These are phyloP conservation scores for Melanerpes aurifrons DNA, from an alignment of 2,113 vertebrate species.

Conservation along the genomic window DNA sequence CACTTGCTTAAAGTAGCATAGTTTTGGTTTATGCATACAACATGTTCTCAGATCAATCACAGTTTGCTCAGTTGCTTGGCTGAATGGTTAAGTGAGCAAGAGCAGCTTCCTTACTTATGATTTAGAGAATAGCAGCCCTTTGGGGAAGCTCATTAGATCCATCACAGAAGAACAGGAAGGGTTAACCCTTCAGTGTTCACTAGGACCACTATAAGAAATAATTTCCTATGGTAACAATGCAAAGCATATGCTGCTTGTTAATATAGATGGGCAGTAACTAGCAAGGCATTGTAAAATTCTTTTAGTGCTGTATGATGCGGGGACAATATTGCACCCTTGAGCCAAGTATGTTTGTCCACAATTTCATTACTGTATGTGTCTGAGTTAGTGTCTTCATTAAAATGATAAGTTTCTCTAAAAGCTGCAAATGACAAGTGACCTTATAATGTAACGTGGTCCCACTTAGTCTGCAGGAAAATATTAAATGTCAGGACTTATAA, in stretches of 20 bases:
- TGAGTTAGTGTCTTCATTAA: slow-evolving; percentile 73
- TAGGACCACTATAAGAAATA: not conserved
- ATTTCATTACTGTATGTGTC: slow-evolving; percentile 35
- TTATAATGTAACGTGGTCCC: slow-evolving; percentile 70
- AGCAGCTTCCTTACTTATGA: not conserved
- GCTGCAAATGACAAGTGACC: slow-evolving; percentile 73
- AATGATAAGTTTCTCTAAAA: slow-evolving; percentile 69
- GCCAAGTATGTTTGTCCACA: slow-evolving; percentile 38
- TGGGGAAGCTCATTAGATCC: not conserved
- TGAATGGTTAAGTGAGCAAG: not conserved
- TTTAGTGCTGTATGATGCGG: not conserved
- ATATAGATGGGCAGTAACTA: not conserved
- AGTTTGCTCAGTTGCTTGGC: not conserved
- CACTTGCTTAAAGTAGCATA: not conserved
- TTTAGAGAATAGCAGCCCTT: not conserved
- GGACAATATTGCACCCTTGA: not conserved
- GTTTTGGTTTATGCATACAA: not conserved
- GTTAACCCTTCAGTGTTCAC: slow-evolving; percentile 19
- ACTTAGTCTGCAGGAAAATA: slow-evolving; percentile 69
- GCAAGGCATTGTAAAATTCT: not conserved
- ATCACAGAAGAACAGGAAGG: not conserved
- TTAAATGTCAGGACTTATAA: slow-evolving; percentile 73
- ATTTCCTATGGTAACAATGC: slow-evolving; percentile 10
- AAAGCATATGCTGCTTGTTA: not conserved
- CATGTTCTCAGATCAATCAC: fast-evolving